phyloP scores from a whole-genome alignment of 2,797 vertebrate species.

The Lepilemur septentrionalis region DNA sequence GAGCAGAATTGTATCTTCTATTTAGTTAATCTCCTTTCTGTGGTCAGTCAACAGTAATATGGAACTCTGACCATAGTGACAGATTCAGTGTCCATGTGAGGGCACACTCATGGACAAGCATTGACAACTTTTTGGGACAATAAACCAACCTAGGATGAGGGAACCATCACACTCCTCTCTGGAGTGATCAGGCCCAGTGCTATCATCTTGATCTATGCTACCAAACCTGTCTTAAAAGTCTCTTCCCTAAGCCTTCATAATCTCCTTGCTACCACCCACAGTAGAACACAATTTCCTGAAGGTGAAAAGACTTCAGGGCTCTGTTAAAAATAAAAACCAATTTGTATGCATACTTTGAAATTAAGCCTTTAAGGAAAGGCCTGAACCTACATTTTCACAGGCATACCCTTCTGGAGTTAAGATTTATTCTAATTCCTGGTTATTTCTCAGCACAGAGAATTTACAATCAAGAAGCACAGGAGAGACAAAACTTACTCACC shows the following conservation, averaged over 20 bases:
- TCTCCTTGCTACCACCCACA: neutral
- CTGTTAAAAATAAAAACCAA: neutral
- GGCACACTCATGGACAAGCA: neutral
- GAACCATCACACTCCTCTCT: neutral
- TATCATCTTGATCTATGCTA: neutral
- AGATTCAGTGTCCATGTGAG: neutral
- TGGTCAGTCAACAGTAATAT: neutral
- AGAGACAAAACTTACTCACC: slow-evolving; percentile 83
- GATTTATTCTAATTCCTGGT: neutral
- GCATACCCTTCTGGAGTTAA: neutral
- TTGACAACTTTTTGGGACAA: neutral
- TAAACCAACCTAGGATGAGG: neutral
- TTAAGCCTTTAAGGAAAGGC: neutral
- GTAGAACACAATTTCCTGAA: neutral
- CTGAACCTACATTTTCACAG: neutral
- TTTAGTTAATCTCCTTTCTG: neutral
- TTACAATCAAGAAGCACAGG: neutral
- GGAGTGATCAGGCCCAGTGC: neutral
- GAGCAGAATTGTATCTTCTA: neutral
- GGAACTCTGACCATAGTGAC: neutral
- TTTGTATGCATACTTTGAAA: neutral
- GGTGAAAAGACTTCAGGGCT: neutral
- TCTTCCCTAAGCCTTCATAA: neutral
- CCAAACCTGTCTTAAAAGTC: neutral
- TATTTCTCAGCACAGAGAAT: neutral